Base-by-base conservation (phyloP, 2,888 invertebrate genomes). In the Mellilla xanthometata region DNA sequence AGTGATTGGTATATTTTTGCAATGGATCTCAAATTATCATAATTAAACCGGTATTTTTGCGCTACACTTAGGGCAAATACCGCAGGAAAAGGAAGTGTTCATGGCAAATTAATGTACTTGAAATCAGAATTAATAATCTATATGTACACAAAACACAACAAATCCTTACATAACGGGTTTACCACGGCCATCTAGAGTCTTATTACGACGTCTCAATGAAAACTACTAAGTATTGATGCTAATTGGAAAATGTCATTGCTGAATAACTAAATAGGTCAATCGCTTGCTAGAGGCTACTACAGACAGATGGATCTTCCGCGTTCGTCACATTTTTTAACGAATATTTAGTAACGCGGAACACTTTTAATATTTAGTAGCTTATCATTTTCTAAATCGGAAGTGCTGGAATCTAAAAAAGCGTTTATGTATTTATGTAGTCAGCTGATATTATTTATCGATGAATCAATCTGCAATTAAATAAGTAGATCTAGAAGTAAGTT, bases 131-230 rank as follows among this genome's bases (percentile, higher is more conserved):
- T 19, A 24, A 8, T 24, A n/a, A 19, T 2, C 8, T 2, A 24
- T 24, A 5, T 24, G 8, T 24, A n/a, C 2, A 24, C 7, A 12
- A 22, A n/a, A 15, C 10, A 5, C 8, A 31, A 32, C 27, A 24
- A 35, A 36, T 32, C 31, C 35, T 36, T 33, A 40, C 12, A 27
- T 19, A 36, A 47, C 41, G 12, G 26, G 47, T 33, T 42, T 24
- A 30, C 29, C 41, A 42, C 13, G 41, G 47, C 31, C 47, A 41
- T 41, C 41, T 23, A 22, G 40, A 29, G 11, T 28, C 36, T 31
- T 29, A 38, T 30, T 34, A 41, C 15, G 22, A 28, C n/a, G 28
- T 12, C 30, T 41, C 47, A 48, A 42, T 48, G 41, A 48, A 29
- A 48, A 48, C 46, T 23, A 22, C 26, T 28, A 32, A 24, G 15